These are phyloP conservation scores for Myotis myotis DNA, from an alignment of 2,797 vertebrate genomes.

Conservation along the genomic window DNA sequence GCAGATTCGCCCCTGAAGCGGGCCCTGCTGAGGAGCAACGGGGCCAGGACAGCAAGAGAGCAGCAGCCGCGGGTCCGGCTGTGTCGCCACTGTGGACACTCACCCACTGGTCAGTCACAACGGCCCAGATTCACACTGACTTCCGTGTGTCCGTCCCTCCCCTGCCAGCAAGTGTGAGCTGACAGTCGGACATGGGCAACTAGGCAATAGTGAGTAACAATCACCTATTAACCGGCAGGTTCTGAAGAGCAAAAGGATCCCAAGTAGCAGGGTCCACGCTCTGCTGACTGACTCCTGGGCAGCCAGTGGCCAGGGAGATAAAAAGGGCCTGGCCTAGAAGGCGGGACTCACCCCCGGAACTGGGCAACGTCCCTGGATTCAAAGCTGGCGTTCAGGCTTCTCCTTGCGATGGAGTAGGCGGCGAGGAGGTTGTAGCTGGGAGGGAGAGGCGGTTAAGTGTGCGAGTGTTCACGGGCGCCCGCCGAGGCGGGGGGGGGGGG, in stretches of 20 bases:
- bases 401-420: conserved; percentile 80
- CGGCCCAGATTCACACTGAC: neutral
- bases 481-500: rapidly evolving
- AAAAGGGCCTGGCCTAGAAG: neutral
- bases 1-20: neutral
- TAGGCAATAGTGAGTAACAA: too few relatives aligned
- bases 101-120: neutral
- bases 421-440: conserved; percentile 85
- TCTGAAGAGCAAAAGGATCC: neutral
- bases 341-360: conserved; percentile 82
- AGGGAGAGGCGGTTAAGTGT: neutral
- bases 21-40: neutral
- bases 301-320: neutral
- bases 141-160: neutral
- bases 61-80: neutral
- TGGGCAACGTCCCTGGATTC: conserved; percentile 75
- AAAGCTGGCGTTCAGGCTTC: conserved; percentile 77
- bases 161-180: neutral
- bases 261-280: neutral
- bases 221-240: neutral
- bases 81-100: neutral
- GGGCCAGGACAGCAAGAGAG: neutral
- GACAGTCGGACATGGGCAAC: neutral
- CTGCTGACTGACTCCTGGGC: rapidly evolving
- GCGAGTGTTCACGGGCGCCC: rapidly evolving